A percentile compares a stretch with the other conserved stretches of the same genome.
These are phyloP conservation scores for Choreutis nemorana DNA, from an alignment of 2,888 invertebrate species.

Conservation along the genomic window DNA sequence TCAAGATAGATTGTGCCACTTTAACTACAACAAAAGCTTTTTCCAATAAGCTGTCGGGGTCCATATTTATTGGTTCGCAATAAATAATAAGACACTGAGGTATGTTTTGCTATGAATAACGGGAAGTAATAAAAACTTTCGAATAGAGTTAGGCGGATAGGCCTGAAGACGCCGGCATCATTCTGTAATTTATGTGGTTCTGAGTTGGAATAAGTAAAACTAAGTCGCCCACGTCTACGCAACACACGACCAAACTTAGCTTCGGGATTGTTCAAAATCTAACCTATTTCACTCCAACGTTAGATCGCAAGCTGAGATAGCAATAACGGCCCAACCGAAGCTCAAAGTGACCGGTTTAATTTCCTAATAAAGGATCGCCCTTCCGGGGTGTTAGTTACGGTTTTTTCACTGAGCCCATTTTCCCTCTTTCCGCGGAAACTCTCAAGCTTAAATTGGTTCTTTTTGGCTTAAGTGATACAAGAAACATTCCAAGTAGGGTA, in stretches of 20 bases:
- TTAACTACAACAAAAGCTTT: slow-evolving; percentile 23
- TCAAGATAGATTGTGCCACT: no score
- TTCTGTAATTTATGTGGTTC: slow-evolving; percentile 45
- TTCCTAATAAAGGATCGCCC: slow-evolving; percentile 23
- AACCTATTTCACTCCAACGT: slow-evolving; percentile 23
- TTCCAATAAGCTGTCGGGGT: slow-evolving; percentile 16
- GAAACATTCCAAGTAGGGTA: no score
- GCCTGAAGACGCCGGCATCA: slow-evolving; percentile 34
- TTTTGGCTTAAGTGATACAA: no score
- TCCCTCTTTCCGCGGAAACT: no score
- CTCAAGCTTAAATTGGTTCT: no score
- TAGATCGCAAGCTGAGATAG: slow-evolving; percentile 25
- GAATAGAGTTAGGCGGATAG: slow-evolving; percentile 30
- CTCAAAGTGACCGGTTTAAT: slow-evolving; percentile 27
- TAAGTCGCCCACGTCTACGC: slow-evolving; percentile 24
- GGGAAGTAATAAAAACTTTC: slow-evolving; percentile 22
- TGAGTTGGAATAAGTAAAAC: slow-evolving; percentile 42
- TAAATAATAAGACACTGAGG: slow-evolving; percentile 33
- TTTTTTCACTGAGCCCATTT: no score
- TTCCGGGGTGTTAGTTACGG: slow-evolving; percentile 18
- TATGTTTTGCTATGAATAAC: slow-evolving; percentile 18
- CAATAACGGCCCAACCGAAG: slow-evolving; percentile 28
- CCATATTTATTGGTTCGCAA: slow-evolving; percentile 32
- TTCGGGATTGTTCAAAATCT: slow-evolving; percentile 22
- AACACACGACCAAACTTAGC: slow-evolving; percentile 37